Evolutionary conservation across 2,888 invertebrate species (phyloP).

Genomic region (Poecilobothrus nobilitatus): DNA sequence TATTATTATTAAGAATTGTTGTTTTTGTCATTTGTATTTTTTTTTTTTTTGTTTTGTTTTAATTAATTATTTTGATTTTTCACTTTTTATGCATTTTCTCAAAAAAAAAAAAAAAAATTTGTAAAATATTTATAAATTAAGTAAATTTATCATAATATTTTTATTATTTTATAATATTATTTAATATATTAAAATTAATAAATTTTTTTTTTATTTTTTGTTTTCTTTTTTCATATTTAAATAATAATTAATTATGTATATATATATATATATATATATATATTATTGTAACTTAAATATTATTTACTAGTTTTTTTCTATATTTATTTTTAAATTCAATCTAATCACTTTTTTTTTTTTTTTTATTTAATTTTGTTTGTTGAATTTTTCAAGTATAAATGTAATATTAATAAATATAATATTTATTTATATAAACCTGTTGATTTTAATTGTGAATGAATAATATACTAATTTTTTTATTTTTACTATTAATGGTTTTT

Average conservation of each 20-base stretch:
- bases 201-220: not conserved
- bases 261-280: too few relatives aligned
- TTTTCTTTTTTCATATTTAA: not conserved
- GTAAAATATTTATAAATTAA: too few relatives aligned
- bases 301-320: not conserved
- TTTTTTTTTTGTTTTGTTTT: not conserved
- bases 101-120: too few relatives aligned
- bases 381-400: too few relatives aligned
- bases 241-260: not conserved
- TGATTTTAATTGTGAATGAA: too few relatives aligned
- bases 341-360: constrained; percentile 6
- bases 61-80: not conserved
- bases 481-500: too few relatives aligned
- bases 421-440: too few relatives aligned
- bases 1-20: not conserved
- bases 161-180: too few relatives aligned
- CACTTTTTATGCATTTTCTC: not conserved
- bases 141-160: too few relatives aligned
- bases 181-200: too few relatives aligned
- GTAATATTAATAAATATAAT: too few relatives aligned
- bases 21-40: not conserved
- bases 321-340: not conserved
- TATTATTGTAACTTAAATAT: not conserved
- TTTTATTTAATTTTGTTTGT: not conserved
- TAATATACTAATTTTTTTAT: too few relatives aligned